Base-by-base conservation (phyloP, 1,140 invertebrate species). In the Bombus waltoni region DNA sequence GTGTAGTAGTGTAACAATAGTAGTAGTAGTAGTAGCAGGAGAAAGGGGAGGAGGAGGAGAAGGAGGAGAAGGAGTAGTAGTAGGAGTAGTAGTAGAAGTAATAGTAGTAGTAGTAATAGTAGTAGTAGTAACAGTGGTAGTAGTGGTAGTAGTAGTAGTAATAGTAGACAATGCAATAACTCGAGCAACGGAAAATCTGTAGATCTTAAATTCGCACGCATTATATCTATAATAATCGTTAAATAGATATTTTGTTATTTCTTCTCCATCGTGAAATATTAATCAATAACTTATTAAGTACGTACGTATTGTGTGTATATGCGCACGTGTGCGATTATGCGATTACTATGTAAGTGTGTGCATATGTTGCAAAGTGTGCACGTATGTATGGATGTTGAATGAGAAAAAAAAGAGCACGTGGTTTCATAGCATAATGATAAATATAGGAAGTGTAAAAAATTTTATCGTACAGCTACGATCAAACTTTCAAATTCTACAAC, bases 161-260 rank as follows among this genome's bases (percentile, higher is more conserved):
- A 32, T 88, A 87, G 80, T 88, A 92, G 89, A 92, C 86, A 92
- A 93, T 93, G 82, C 89, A 93, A 93, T 93, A 90, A 93, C 88
- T 91, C 88, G 90, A 93, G 92, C 90, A 93, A 93, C 92, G 87
- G 87, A 93, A 92, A 88, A 79, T 93, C 82, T 85, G 79, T 81
- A 88, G 84, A 83, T 87, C 91, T 84, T 79, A 80, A 85, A 83
- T 90, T 66, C 88, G 81, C 87, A 81, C 74, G 62, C 83, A 75
- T 88, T 75, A 89, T 70, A 62, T 74, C 82, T 92, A 90, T 89
- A 92, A 81, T 91, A 89, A 90, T 90, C 88, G 80, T 73, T 92
- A 91, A 89, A 84, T 92, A 91, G 75, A 83, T 92, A 90, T 91
- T 83, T 91, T 85, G 74, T 83, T 90, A 81, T 88, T 88, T 89